A percentile compares a stretch with the other conserved stretches of the same genome.
These are phyloP conservation scores for Vulpes vulpes DNA, from an alignment of 2,113 vertebrate species.

Conservation along the genomic window DNA sequence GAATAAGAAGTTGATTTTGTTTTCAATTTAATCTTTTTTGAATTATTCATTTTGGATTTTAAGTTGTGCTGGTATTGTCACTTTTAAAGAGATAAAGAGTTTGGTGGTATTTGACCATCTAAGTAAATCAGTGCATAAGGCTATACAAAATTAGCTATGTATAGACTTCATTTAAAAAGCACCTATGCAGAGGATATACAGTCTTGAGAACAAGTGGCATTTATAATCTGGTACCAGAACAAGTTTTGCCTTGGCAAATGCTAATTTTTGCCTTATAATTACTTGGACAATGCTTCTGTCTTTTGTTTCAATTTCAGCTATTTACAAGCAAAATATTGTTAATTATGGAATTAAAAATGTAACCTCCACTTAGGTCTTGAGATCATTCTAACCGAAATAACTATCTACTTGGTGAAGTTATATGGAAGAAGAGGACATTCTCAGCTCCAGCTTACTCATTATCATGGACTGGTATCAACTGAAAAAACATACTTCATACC, in stretches of 20 bases:
- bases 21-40: slow-evolving; percentile 38
- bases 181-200: slow-evolving; percentile 17
- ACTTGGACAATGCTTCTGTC: slow-evolving; percentile 26
- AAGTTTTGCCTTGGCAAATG: slow-evolving; percentile 22
- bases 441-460: background rate
- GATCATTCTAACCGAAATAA: slow-evolving; percentile 45
- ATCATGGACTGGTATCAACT: background rate
- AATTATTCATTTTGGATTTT: slow-evolving; percentile 50
- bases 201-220: background rate
- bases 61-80: background rate
- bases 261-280: slow-evolving; percentile 43
- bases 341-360: slow-evolving; percentile 17
- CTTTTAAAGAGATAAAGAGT: slow-evolving; percentile 8
- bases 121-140: background rate
- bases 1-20: slow-evolving; percentile 47
- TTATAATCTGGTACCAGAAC: slow-evolving; percentile 12
- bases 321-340: slow-evolving; percentile 23
- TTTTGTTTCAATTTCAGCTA: slow-evolving; percentile 49
- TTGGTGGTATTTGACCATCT: background rate
- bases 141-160: background rate
- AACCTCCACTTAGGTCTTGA: slow-evolving; percentile 40
- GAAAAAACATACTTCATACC: background rate
- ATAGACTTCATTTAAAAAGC: slow-evolving; percentile 31
- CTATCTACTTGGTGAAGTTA: background rate
- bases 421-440: background rate